A percentile compares a stretch with the other conserved stretches of the same genome.
These are phyloP conservation scores for Passer domesticus DNA, from an alignment of 2,113 vertebrate genomes.

Conservation along the genomic window DNA sequence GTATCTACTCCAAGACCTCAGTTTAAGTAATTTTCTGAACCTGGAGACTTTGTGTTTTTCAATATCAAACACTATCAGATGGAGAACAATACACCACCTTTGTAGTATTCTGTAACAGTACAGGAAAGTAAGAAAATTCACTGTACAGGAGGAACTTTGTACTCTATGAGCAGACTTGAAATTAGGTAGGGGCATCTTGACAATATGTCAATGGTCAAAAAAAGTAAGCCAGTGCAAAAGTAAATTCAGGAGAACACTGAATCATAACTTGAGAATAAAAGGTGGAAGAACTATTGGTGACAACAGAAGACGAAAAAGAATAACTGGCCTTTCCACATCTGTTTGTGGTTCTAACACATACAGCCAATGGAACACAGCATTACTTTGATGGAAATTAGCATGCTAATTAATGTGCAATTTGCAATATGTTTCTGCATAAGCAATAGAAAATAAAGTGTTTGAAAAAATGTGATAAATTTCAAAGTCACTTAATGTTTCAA, in stretches of 20 bases:
- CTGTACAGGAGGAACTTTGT: background rate
- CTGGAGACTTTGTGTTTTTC: background rate
- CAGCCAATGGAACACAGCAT: background rate
- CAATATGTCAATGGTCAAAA: background rate
- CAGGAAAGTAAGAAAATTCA: background rate
- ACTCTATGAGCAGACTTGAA: background rate
- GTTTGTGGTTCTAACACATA: background rate
- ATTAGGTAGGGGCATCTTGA: background rate
- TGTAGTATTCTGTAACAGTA: background rate
- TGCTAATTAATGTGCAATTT: background rate
- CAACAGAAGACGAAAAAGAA: background rate
- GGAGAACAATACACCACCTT: background rate
- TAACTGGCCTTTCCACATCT: background rate
- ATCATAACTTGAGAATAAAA: background rate
- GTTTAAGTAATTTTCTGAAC: background rate
- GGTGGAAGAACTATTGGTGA: background rate
- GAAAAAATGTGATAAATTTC: background rate
- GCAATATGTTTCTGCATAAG: background rate
- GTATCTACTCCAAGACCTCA: background rate
- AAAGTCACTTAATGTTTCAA: background rate
- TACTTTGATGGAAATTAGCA: background rate
- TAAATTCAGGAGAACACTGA: background rate
- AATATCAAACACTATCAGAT: background rate
- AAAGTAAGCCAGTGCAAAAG: background rate
- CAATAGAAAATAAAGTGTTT: background rate